A percentile compares a stretch with the other conserved stretches of the same genome.
Conservation (phyloP, 1,140 invertebrate genomes). For the Trachymyrmex septentrionalis region DNA sequence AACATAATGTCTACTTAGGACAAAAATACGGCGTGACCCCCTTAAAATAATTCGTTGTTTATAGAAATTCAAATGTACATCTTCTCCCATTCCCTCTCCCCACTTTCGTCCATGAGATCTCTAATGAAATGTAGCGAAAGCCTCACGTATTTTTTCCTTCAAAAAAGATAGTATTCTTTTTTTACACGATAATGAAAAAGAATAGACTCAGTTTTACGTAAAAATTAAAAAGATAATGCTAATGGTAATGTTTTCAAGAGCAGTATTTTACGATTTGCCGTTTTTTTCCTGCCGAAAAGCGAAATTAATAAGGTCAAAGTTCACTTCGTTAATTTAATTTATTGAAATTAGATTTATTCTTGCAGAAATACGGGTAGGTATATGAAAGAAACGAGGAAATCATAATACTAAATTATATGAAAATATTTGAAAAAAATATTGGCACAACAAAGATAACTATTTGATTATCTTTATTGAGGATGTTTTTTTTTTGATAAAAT, state of each 20-base stretch:
- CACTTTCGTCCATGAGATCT: conserved; percentile 10
- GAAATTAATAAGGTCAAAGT: neutral
- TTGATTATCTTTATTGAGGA: neutral
- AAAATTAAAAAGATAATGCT: neutral
- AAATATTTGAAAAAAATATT: neutral
- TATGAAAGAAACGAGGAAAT: neutral
- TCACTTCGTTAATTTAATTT: conserved; percentile 7
- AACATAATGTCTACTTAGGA: conserved; percentile 17
- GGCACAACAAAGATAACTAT: neutral
- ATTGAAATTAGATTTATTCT: conserved; percentile 1
- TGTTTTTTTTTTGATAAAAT: neutral
- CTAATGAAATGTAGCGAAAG: conserved; percentile 36
- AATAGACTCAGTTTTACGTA: neutral
- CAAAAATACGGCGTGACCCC: neutral
- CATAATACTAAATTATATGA: neutral
- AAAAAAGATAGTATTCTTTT: neutral
- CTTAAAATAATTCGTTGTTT: conserved; percentile 65
- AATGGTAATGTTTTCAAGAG: neutral
- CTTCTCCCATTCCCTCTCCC: neutral
- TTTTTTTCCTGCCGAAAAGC: neutral
- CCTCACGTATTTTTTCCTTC: conserved; percentile 28
- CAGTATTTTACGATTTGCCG: neutral
- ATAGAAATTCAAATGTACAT: conserved; percentile 37
- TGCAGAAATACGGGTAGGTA: too few species aligned
- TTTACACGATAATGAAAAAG: conserved; percentile 38